phyloP scores from a whole-genome alignment of 2,797 vertebrate genomes.

The Steatocranus sp. region DNA sequence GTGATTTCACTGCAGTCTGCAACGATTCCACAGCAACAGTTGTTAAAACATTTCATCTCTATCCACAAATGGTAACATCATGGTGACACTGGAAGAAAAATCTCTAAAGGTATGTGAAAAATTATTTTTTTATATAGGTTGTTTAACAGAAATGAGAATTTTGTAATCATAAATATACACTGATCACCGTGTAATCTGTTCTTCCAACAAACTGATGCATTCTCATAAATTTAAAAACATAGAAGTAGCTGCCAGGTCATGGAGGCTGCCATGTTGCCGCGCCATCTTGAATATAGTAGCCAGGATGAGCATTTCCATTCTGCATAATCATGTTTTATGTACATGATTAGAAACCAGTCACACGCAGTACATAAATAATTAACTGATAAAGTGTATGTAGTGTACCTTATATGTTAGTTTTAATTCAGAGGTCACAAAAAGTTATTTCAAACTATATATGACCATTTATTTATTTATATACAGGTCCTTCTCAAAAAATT shows the following conservation, averaged over 20 bases:
- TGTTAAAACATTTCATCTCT: neutral
- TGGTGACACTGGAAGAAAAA: neutral
- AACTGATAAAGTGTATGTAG: neutral
- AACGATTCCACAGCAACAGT: neutral
- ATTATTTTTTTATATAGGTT: neutral
- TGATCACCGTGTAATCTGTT: neutral
- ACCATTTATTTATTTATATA: neutral
- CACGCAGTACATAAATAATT: neutral
- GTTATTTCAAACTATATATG: neutral
- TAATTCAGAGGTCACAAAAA: neutral
- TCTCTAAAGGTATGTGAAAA: neutral
- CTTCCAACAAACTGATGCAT: neutral
- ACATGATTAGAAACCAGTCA: neutral
- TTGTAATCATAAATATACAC: neutral
- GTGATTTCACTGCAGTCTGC: neutral
- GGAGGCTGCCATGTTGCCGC: neutral
- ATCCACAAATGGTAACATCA: neutral
- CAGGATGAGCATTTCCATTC: neutral
- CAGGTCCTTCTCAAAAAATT: no score
- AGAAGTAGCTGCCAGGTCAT: neutral
- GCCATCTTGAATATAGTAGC: neutral
- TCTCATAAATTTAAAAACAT: neutral
- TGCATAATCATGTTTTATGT: neutral
- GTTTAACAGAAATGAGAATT: neutral
- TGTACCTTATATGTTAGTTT: neutral